Conservation (phyloP, 2,888 invertebrate genomes). For the Cloeon dipterum region DNA sequence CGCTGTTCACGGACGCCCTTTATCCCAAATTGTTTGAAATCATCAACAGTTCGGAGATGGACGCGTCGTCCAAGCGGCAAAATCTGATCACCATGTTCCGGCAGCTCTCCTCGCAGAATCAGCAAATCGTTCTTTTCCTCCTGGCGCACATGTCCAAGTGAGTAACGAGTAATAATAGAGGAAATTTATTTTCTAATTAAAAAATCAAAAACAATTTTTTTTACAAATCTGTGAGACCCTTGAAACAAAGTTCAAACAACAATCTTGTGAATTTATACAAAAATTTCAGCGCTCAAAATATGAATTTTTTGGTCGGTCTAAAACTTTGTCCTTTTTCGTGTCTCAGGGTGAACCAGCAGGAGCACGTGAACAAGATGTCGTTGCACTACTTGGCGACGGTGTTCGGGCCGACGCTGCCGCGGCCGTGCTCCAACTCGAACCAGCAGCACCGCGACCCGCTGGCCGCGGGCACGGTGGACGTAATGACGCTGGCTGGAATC, state of each 20-base stretch:
- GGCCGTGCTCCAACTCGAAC: slow-evolving; percentile 38
- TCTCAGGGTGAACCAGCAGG: slow-evolving; percentile 62
- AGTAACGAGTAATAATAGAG: too few relatives aligned
- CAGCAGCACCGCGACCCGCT: slow-evolving; percentile 48
- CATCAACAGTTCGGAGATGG: slow-evolving; percentile 24
- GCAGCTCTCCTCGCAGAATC: slow-evolving; percentile 65
- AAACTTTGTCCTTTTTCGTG: too few relatives aligned
- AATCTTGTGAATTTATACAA: too few relatives aligned
- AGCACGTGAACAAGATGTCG: slow-evolving; percentile 84
- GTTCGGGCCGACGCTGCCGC: slow-evolving; percentile 76
- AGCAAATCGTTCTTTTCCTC: slow-evolving; percentile 65
- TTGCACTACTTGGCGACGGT: slow-evolving; percentile 86
- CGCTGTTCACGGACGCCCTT: slow-evolving; percentile 73
- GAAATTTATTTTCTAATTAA: too few relatives aligned
- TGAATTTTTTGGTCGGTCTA: not conserved
- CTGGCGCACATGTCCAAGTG: slow-evolving; percentile 74
- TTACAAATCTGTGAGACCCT: too few relatives aligned
- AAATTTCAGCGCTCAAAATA: too few relatives aligned
- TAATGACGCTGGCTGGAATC: slow-evolving; percentile 87
- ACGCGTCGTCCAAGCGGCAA: slow-evolving; percentile 19
- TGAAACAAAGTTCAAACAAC: too few relatives aligned
- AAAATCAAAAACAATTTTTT: too few relatives aligned
- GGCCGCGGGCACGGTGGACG: slow-evolving; percentile 78
- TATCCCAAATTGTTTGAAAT: slow-evolving; percentile 63
- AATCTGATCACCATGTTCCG: slow-evolving; percentile 40